phyloP scores from a whole-genome alignment of 2,113 vertebrate species.

The Oxygymnocypris stewartii region DNA sequence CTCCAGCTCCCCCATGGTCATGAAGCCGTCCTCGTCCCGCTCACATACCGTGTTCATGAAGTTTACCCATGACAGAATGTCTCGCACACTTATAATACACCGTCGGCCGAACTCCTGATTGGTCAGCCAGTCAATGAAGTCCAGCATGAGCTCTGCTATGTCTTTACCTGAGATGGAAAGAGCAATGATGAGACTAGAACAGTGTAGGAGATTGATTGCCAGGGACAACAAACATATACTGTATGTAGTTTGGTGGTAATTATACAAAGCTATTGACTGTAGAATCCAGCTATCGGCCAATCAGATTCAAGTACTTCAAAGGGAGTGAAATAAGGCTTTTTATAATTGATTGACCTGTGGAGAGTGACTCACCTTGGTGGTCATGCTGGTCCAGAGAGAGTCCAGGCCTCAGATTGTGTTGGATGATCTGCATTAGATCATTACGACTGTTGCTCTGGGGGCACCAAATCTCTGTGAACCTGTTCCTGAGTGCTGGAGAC shows the following conservation, averaged over 20 bases:
- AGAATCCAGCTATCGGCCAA: neutral
- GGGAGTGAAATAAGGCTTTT: neutral
- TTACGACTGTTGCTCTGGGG: slow-evolving; percentile 84
- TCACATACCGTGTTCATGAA: slow-evolving; percentile 87
- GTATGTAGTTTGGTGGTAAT: neutral
- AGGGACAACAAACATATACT: neutral
- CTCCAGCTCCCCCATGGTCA: slow-evolving; percentile 67
- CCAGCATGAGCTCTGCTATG: slow-evolving; percentile 88
- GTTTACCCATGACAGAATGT: slow-evolving; percentile 91
- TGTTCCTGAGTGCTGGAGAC: slow-evolving; percentile 93
- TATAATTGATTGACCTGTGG: neutral
- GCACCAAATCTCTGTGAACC: slow-evolving; percentile 98
- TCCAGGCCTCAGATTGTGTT: slow-evolving; percentile 84
- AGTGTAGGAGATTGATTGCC: neutral
- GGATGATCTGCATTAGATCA: slow-evolving; percentile 91
- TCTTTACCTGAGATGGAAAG: slow-evolving; percentile 74
- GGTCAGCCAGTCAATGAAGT: slow-evolving; percentile 92
- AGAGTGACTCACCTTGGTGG: slow-evolving; percentile 67
- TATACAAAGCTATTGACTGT: neutral
- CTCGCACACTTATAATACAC: slow-evolving; percentile 89
- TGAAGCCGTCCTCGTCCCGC: slow-evolving; percentile 65
- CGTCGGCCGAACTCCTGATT: slow-evolving; percentile 89
- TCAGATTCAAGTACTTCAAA: neutral
- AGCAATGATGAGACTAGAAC: neutral
- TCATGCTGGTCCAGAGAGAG: slow-evolving; percentile 76